Percentiles rank a stretch among this genome's conserved stretches.
phyloP scores from a whole-genome alignment of 2,888 invertebrate genomes.

The Palloptera scutellata region DNA sequence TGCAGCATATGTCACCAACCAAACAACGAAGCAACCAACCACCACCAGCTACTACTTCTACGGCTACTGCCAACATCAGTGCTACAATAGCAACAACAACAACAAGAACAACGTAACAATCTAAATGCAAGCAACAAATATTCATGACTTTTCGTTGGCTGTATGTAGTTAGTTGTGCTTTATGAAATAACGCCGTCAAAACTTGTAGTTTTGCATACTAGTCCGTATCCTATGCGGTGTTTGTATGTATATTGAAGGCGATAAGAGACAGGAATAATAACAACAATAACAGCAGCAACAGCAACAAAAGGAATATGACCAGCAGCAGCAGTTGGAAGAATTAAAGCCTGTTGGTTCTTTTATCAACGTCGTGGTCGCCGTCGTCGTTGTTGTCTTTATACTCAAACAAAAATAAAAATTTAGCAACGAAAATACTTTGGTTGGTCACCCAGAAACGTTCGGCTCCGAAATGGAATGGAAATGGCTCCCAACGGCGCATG shows the following conservation, averaged over 20 bases:
- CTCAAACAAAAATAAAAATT: no score
- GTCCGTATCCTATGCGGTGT: no score
- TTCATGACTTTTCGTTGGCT: no score
- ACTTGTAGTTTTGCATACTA: no score
- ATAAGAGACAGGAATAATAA: slow-evolving; percentile 22
- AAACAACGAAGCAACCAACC: slow-evolving; percentile 1
- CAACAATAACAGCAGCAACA: slow-evolving; percentile 3
- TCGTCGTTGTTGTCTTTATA: no score
- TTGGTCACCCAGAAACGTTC: no score
- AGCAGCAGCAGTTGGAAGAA: slow-evolving; percentile 11
- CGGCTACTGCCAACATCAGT: not conserved
- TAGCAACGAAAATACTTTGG: no score
- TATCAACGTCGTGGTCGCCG: no score
- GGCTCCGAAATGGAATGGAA: slow-evolving; percentile 19
- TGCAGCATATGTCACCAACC: not conserved
- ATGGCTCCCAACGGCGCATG: slow-evolving; percentile 33
- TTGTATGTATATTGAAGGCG: slow-evolving; percentile 18
- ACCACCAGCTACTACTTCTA: not conserved
- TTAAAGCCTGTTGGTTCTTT: not conserved
- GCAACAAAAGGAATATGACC: not conserved
- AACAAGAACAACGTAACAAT: not conserved
- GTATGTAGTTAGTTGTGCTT: no score
- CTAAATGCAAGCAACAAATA: not conserved
- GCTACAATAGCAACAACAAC: not conserved
- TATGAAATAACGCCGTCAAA: no score